Base-by-base conservation (phyloP, 2,797 vertebrate genomes). In the Alosa sapidissima region DNA sequence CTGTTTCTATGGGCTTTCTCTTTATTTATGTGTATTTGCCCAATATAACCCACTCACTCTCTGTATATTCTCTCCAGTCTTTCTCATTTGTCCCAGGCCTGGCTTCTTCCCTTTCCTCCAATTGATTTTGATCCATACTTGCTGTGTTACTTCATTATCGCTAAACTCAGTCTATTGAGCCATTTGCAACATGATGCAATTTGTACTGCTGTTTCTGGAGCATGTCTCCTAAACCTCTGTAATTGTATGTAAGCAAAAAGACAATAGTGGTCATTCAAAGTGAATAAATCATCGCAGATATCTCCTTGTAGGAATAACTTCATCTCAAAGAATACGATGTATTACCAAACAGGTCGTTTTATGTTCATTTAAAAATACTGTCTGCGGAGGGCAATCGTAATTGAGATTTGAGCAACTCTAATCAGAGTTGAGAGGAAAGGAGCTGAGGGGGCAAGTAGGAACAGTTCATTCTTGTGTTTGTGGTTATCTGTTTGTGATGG, bases 1-100 rank as follows among this genome's bases (percentile, higher is more conserved):
- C 33, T 24, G 33, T 36, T 11, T 68, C 24, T 33, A 28, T 36
- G 10, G 14, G 84, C 14, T 54, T 85, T 82, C 65, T 68, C 65
- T 87, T 85, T 83, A 87, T 85, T 60, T 49, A 82, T 85, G 72
- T 72, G n/a, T 84, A 62, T 85, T 55, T 10, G 2, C 28, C 65
- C 65, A 81, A 10, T 78, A 1, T 47, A 10, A 45, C 24, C 14
- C 28, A 1, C 33, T 78, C 7, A 9, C 65, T 36, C 65, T n/a
- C 65, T 24, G n/a, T 81, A 14, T 3, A 3, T 81, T 24, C 24
- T 45, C n/a, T 14, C 8, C 81, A 51, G 16, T 82, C 55, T 58
- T 36, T 62, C 82, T 60, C 60, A 65, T 65, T 65, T 65, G 9
- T 28, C 8, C 49, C 8, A 10, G 11, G 8, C 49, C 9, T 7